These are phyloP conservation scores for Myotis lucifugus DNA, from an alignment of 2,113 vertebrate genomes.

Conservation along the genomic window DNA sequence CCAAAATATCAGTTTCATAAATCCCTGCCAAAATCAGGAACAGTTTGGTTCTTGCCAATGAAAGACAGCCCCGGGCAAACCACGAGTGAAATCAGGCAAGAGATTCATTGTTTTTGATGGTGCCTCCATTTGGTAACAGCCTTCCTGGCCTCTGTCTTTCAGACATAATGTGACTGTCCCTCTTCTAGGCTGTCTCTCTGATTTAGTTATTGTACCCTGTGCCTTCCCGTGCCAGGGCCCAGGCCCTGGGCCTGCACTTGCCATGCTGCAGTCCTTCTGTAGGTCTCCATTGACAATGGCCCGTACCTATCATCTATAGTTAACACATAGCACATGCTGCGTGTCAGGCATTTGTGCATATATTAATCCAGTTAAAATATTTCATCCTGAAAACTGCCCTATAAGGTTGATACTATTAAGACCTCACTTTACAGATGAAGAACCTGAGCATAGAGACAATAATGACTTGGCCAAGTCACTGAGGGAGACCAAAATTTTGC, in stretches of 20 bases:
- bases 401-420: not conserved
- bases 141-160: not conserved
- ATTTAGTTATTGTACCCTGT: not conserved
- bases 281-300: not conserved
- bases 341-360: not conserved
- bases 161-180: not conserved
- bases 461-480: not conserved
- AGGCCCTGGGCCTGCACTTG: not conserved
- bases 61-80: not conserved
- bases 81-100: not conserved
- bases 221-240: not conserved
- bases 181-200: not conserved
- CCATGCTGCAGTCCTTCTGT: not conserved
- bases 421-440: not conserved
- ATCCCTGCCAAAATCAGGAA: constrained; percentile 49
- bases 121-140: not conserved
- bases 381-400: not conserved
- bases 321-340: not conserved
- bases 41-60: not conserved
- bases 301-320: not conserved
- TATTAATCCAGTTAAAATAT: not conserved
- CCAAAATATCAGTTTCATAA: constrained; percentile 40
- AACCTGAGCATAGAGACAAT: not conserved
- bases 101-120: not conserved
- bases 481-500: not conserved